Base-by-base conservation (phyloP, 2,113 vertebrate genomes). In the Dolichotis patagonum region DNA sequence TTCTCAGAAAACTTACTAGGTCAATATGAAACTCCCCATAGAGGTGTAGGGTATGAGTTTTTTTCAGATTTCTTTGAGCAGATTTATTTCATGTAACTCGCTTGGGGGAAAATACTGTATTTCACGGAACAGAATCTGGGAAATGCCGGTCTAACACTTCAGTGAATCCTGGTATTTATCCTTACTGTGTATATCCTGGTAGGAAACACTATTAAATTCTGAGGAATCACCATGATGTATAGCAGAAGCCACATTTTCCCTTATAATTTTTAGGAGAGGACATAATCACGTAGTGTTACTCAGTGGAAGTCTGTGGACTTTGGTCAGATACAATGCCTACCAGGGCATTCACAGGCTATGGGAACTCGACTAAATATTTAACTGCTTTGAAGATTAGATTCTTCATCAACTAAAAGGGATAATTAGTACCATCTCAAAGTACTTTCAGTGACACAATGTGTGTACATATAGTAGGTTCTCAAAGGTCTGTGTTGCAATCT, bases 111-210 rank as follows among this genome's bases (percentile, higher is more conserved):
- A 14, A 69, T 49, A 63, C 0, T 38, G 2, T n/a, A 91, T 89
- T 91, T 71, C 43, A 83, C 19, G 94, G 43, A 81, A 93, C 9
- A 82, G 46, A 91, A 75, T n/a, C 81, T 96, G 49, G 62, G 65
- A 90, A 96, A 87, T 90, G 54, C 5, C 69, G 60, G 32, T n/a
- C 56, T 56, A 77, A 85, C 19, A 60, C 38, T 43, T 81, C 38
- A 88, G 69, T 88, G 87, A 80, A 71, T 86, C 24, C 85, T 14
- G 67, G 28, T 5, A 4, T 52, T 85, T 80, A 43, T 0, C 7
- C 10, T 38, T 78, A 52, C 10, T 32, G 56, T 16, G 9, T n/a
- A 58, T 65, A 92, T 81, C 32, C 58, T 86, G 5, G 3, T 32
- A 60, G 30, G n/a, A 30, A 89, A 87, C 78, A 75, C 17, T 35